phyloP scores from a whole-genome alignment of 2,797 vertebrate species.

The Tragelaphus oryx region DNA sequence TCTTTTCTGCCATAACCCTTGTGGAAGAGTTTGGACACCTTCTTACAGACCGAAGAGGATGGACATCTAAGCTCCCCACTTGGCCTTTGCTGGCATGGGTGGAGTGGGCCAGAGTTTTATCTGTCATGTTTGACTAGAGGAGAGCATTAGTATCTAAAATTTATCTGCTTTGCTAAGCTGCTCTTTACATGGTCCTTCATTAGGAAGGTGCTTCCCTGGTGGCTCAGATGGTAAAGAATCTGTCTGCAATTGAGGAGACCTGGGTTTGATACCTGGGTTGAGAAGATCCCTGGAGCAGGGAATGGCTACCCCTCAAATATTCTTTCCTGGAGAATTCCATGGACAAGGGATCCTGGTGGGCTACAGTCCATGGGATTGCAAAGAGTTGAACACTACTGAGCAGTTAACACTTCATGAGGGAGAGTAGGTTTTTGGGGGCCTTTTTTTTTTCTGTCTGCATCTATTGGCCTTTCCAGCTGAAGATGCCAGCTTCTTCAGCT shows the following conservation, averaged over 20 bases:
- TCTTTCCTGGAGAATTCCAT: not conserved
- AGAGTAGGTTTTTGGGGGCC: not conserved
- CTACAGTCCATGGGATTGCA: not conserved
- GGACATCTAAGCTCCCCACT: not conserved
- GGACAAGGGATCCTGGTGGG: not conserved
- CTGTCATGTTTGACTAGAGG: not conserved
- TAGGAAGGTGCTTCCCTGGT: not conserved
- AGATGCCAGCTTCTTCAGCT: not conserved
- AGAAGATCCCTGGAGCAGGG: not conserved
- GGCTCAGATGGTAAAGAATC: not conserved
- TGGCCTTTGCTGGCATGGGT: not conserved
- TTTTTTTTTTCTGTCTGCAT: not conserved
- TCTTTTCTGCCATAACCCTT: not conserved
- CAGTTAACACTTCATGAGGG: not conserved
- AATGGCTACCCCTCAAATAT: not conserved
- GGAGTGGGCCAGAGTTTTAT: not conserved
- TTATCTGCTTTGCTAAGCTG: not conserved
- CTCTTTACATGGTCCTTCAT: not conserved
- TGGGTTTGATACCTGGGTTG: not conserved
- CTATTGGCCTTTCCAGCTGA: not conserved
- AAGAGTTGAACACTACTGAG: not conserved
- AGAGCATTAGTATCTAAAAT: not conserved
- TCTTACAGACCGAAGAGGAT: not conserved
- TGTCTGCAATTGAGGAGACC: not conserved
- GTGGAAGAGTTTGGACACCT: rapidly evolving